A percentile compares a stretch with the other conserved stretches of the same genome.
phyloP scores from a whole-genome alignment of 64 coral and sea anemone species.

The Stylophora pistillata region DNA sequence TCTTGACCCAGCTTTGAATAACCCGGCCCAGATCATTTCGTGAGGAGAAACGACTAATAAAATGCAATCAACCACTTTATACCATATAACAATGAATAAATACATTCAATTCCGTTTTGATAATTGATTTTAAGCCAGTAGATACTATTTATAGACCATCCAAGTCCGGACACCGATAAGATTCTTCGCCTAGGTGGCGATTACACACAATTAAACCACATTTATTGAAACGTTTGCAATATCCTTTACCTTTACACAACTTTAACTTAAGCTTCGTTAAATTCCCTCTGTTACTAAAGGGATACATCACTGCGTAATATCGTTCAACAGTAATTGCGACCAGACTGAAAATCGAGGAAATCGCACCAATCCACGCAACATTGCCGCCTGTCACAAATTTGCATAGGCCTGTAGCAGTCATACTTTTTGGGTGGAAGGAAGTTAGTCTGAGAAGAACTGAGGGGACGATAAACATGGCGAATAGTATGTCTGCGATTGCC shows the following conservation, averaged over 20 bases:
- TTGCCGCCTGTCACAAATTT: background rate
- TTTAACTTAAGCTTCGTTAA: background rate
- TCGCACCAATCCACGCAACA: conserved; percentile 17
- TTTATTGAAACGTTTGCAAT: too few species aligned
- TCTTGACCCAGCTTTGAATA: too few species aligned
- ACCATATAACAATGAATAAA: too few species aligned
- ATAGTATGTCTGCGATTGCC: conserved; percentile 7
- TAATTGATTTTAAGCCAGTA: too few species aligned
- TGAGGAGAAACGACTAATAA: too few species aligned
- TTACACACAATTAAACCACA: too few species aligned
- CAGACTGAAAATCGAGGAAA: conserved; percentile 9
- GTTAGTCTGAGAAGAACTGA: background rate
- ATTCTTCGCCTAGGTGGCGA: too few species aligned
- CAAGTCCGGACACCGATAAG: too few species aligned
- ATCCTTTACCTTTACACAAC: background rate
- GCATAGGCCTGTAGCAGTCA: background rate
- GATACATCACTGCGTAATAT: conserved; percentile 13
- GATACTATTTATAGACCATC: too few species aligned
- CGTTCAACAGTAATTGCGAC: conserved; percentile 25
- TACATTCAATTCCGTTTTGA: too few species aligned
- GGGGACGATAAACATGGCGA: conserved; percentile 17
- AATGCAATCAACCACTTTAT: too few species aligned
- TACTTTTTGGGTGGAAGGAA: conserved; percentile 8
- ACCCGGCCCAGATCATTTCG: too few species aligned
- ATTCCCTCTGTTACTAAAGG: background rate